These are phyloP conservation scores for Armadillidium nasatum DNA, from an alignment of 1,140 invertebrate genomes.

Conservation along the genomic window DNA sequence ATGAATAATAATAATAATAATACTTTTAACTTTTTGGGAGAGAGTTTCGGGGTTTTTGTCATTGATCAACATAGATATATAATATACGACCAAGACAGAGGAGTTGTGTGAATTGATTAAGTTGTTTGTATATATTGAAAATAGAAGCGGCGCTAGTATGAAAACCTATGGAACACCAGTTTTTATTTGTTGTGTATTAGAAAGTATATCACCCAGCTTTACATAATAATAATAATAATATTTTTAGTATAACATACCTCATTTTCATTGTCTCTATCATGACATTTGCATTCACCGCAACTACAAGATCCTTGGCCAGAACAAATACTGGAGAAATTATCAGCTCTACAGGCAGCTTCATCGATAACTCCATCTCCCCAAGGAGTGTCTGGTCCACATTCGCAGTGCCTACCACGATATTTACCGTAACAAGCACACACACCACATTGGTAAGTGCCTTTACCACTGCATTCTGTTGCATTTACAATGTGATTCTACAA, in stretches of 20 bases:
- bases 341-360: conserved; percentile 47
- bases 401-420: conserved; percentile 73
- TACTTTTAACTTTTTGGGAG: too few relatives aligned
- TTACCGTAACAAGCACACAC: conserved; percentile 75
- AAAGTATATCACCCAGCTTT: background rate
- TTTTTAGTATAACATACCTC: conserved; percentile 42
- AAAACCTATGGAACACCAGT: too few relatives aligned
- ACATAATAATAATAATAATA: background rate
- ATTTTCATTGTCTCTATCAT: conserved; percentile 53
- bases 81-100: too few relatives aligned
- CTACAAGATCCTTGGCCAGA: conserved; percentile 70
- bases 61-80: too few relatives aligned
- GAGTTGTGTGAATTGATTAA: too few relatives aligned
- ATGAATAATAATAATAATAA: conserved; percentile 6
- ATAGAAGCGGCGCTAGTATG: too few relatives aligned
- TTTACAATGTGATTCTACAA: conserved; percentile 47
- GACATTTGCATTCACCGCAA: conserved; percentile 74
- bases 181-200: background rate
- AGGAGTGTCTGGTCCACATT: conserved; percentile 26
- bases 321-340: conserved; percentile 64
- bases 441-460: conserved; percentile 75
- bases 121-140: too few relatives aligned
- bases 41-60: too few relatives aligned
- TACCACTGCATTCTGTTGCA: conserved; percentile 56
- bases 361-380: conserved; percentile 20